Evolutionary conservation across 92 coral and sea anemone species (phyloP).

Genomic region (Porites cylindrica): DNA sequence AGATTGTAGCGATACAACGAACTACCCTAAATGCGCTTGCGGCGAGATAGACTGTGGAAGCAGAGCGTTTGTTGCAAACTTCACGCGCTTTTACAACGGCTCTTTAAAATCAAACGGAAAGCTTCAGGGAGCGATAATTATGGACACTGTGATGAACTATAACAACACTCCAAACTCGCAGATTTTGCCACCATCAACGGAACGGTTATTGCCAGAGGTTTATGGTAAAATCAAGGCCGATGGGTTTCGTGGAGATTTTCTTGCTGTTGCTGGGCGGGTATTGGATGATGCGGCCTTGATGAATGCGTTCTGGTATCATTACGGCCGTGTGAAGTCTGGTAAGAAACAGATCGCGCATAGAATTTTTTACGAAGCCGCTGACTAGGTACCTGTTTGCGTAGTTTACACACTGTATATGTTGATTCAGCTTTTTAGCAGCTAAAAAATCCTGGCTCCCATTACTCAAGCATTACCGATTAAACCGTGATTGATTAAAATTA

Average conservation of each 20-base stretch:
- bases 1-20: not conserved
- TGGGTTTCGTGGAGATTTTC: conserved; percentile 71
- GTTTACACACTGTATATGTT: too few relatives aligned
- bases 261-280: conserved; percentile 63
- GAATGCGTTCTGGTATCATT: conserved; percentile 13
- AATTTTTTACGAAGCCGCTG: too few relatives aligned
- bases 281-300: conserved; percentile 39
- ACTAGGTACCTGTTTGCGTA: too few relatives aligned
- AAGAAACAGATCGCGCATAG: not conserved
- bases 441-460: too few relatives aligned
- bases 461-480: too few relatives aligned
- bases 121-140: conserved; percentile 80
- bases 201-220: conserved; percentile 3
- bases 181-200: conserved; percentile 33
- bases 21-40: conserved; percentile 50
- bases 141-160: conserved; percentile 81
- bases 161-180: conserved; percentile 72
- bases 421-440: too few relatives aligned
- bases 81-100: conserved; percentile 61
- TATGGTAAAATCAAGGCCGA: conserved; percentile 53
- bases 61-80: conserved; percentile 71
- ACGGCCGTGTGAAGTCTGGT: conserved; percentile 21
- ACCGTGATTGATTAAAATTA: too few relatives aligned
- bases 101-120: conserved; percentile 54
- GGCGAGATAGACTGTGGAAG: conserved; percentile 64